Evolutionary conservation across 1,140 invertebrate genomes (phyloP), one percentile per base, ranked within the genome.

Genomic region (Manduca sexta): DNA sequence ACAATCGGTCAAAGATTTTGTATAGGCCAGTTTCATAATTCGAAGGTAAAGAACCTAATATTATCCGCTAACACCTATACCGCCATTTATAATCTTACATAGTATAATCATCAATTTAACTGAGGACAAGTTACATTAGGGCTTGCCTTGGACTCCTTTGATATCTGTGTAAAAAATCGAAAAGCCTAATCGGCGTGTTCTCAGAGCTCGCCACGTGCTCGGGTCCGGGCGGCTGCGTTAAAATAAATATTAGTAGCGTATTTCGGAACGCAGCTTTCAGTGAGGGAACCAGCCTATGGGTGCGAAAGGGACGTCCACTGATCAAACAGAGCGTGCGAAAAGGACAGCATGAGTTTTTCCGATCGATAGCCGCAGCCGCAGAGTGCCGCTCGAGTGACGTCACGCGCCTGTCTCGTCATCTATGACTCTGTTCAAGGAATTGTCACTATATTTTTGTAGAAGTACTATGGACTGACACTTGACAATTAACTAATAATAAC

Each of bases 221-320:
- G 45, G 52, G 62, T 61, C 60, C 67, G 65, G 69, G 63, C 65
- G 64, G 70, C 64, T 75, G 74, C 66, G 78, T 83, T 84, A 81
- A 84, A 81, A 84, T 84, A 84, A 83, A 83, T 81, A 84, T 81
- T 82, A 82, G 78, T 83, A 83, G 74, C 79, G 79, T 84, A 80
- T 78, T 83, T 79, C 64, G 63, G 73, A 77, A 75, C 73, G 73
- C 75, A 73, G 68, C 65, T 73, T 77, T 69, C 64, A 69, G 57
- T 66, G 58, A 60, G 58, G 52, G 17, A 34, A 52, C 55, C 43
- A 53, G 52, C 51, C 61, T 43, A 45, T 55, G 50, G 43, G 74
- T 61, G 69, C 45, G 62, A 84, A 49, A 40, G 65, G 49, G 73
- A 78, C 49, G 43, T 48, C 47, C 15, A 57, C 45, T 63, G 42